A percentile compares a stretch with the other conserved stretches of the same genome.
Evolutionary conservation across 2,888 invertebrate genomes (phyloP).

Genomic region (Pollenia griseotomentosa): DNA sequence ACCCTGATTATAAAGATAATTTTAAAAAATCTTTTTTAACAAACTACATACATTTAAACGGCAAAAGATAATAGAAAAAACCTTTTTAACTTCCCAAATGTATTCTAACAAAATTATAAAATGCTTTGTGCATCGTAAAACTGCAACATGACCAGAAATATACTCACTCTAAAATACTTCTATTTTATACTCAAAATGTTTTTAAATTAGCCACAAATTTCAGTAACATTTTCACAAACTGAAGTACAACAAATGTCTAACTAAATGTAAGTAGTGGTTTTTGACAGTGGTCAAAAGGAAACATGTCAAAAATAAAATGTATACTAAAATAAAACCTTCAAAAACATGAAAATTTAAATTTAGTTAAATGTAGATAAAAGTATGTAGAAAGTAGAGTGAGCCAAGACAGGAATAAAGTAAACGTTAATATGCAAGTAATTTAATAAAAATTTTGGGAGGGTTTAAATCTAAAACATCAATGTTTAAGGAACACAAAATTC

Average conservation of each 20-base stretch:
- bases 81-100: not conserved
- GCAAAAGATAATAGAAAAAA: not conserved
- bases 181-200: not conserved
- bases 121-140: not conserved
- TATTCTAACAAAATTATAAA: not conserved
- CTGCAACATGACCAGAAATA: not conserved
- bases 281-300: conserved; percentile 57
- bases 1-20: not conserved
- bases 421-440: not conserved
- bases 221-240: conserved; percentile 62
- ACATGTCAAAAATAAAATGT: conserved; percentile 48
- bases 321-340: conserved; percentile 26
- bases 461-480: too few relatives aligned
- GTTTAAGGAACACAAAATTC: too few relatives aligned
- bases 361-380: too few relatives aligned
- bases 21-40: not conserved
- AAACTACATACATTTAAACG: not conserved
- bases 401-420: not conserved
- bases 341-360: conserved; percentile 28
- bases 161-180: not conserved
- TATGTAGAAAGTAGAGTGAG: conserved; percentile 12
- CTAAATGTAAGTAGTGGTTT: conserved; percentile 60
- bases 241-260: conserved; percentile 33
- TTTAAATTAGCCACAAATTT: conserved; percentile 59
- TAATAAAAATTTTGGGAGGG: too few relatives aligned